A percentile compares a stretch with the other conserved stretches of the same genome.
Conservation (phyloP, 1,140 invertebrate species). For the Druon quercuslanigerum region DNA sequence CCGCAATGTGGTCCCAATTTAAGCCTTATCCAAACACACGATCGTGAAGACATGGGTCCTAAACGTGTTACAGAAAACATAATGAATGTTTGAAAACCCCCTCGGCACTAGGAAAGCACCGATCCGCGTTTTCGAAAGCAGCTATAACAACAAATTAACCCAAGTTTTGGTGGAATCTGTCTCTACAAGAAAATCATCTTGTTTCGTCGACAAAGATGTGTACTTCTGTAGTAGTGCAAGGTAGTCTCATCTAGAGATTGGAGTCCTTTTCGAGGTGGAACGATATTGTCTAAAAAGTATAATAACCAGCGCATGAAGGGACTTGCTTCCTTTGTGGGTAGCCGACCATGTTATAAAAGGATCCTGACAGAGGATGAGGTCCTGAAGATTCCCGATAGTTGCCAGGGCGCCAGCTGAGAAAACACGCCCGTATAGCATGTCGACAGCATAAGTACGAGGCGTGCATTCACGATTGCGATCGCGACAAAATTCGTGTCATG, state of each 20-base stretch:
- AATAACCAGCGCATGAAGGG: slow-evolving; percentile 67
- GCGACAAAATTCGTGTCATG: slow-evolving; percentile 23
- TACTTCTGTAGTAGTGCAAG: neutral
- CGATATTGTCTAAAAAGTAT: slow-evolving; percentile 73
- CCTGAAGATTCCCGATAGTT: slow-evolving; percentile 51
- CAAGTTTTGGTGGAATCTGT: slow-evolving; percentile 31
- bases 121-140: slow-evolving; percentile 59
- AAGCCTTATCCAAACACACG: too few relatives aligned
- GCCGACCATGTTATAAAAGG: slow-evolving; percentile 72
- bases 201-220: slow-evolving; percentile 7
- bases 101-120: slow-evolving; percentile 53
- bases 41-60: neutral
- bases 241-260: slow-evolving; percentile 10
- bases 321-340: slow-evolving; percentile 69
- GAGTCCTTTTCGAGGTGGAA: slow-evolving; percentile 53
- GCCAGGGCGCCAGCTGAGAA: slow-evolving; percentile 70
- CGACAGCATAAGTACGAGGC: slow-evolving; percentile 33
- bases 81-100: slow-evolving; percentile 72
- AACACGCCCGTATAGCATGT: slow-evolving; percentile 66
- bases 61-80: slow-evolving; percentile 70
- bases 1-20: too few relatives aligned
- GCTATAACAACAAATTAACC: slow-evolving; percentile 74
- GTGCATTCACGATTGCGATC: neutral
- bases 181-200: slow-evolving; percentile 26
- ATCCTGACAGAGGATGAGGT: slow-evolving; percentile 58